Evolutionary conservation across 2,113 vertebrate genomes (phyloP), one percentile per base, ranked within the genome.

Genomic region (Anhinga anhinga): DNA sequence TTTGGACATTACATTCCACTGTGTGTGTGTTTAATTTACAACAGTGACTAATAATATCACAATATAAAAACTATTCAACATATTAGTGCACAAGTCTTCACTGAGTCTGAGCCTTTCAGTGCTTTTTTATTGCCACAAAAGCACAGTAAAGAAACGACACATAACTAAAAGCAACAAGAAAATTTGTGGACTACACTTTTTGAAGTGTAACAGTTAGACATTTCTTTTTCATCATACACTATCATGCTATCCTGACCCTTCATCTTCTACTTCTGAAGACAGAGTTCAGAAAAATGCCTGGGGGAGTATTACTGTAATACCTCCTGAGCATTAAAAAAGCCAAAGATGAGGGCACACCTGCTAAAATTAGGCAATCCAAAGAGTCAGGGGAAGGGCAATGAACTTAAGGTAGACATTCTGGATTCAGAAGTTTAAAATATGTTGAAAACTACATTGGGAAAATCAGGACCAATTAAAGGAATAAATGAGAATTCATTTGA

Each of bases 341-440:
- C 67, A 88, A 83, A 92, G 58, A 73, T 47, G 86, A 88, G 72
- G 63, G 53, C 67, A 92, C 82, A 92, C 56, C 88, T 94, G 92
- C 59, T 92, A 49, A 84, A 95, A 86, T 61, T 15, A 88, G 69
- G 63, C 86, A 95, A 79, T 32, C 21, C 38, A 63, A 82, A 80
- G 42, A 86, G 82, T 94, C 92, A 92, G 25, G 19, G 40, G 23
- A 90, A 96, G 74, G 72, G 56, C 65, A 92, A 65, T 15, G 38
- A 88, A 88, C 45, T 63, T 81, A 69, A 83, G n/a, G 44, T 72
- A 91, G 34, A 78, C 21, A 27, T 74, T 29, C 55, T 58, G 23
- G 18, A 94, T 82, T 90, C 70, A 83, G 38, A 94, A 88, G 50
- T 80, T 80, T 38, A 81, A 90, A 92, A 70, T 26, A 70, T 25